Evolutionary conservation across 2,797 vertebrate species (phyloP).

Genomic region (Florisuga fusca): DNA sequence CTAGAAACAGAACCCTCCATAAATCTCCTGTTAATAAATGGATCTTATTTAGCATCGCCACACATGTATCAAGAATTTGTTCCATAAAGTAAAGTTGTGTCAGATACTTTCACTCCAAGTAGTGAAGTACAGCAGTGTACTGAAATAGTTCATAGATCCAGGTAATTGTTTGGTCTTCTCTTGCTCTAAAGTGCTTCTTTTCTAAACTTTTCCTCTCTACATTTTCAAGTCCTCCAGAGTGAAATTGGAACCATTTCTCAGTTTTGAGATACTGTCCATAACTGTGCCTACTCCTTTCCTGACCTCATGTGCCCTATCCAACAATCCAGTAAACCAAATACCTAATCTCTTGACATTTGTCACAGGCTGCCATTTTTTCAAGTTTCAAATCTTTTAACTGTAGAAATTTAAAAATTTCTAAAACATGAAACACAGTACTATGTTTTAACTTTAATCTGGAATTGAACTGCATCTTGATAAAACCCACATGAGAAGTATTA

Average conservation of each 20-base stretch:
- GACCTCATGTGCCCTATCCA: neutral
- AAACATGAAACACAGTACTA: neutral
- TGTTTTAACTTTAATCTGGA: neutral
- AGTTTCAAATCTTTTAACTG: neutral
- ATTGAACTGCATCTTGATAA: neutral
- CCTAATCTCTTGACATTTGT: neutral
- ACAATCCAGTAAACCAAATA: neutral
- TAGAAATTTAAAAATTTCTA: neutral
- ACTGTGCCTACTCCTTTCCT: neutral
- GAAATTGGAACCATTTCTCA: neutral
- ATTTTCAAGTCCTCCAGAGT: neutral
- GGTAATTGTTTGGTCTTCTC: neutral
- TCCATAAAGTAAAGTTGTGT: neutral
- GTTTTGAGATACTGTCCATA: neutral
- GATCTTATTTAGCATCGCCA: neutral
- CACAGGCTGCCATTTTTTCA: neutral
- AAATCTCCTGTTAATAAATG: neutral
- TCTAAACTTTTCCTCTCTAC: neutral
- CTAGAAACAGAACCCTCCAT: neutral
- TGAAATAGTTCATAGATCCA: neutral
- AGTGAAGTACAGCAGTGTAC: neutral
- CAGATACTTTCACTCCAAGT: neutral
- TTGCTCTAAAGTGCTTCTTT: neutral
- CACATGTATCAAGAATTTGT: neutral
- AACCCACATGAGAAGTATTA: neutral